phyloP scores from a whole-genome alignment of 2,113 vertebrate genomes.

The Dascyllus trimaculatus region DNA sequence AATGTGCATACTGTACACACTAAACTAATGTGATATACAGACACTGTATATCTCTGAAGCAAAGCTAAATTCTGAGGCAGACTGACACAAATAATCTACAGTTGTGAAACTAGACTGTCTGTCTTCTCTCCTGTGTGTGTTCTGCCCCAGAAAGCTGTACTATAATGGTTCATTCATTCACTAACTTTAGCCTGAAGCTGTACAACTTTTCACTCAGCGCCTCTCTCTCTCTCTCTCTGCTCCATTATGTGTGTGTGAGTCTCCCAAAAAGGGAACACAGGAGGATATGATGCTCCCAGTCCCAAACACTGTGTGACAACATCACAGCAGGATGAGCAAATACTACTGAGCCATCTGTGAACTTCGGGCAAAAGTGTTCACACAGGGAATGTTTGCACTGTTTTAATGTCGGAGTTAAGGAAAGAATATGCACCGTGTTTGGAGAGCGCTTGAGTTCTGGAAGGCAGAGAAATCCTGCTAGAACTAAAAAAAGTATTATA shows the following conservation, averaged over 20 bases:
- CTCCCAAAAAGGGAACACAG: conserved; percentile 27
- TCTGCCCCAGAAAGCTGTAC: conserved; percentile 62
- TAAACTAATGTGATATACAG: background rate
- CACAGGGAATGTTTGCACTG: conserved; percentile 35
- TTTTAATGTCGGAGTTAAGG: conserved; percentile 28
- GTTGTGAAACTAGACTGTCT: conserved; percentile 3
- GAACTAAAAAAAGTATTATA: background rate
- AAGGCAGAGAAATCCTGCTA: background rate
- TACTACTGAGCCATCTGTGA: conserved; percentile 65
- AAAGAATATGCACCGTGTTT: conserved; percentile 21
- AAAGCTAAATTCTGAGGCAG: background rate
- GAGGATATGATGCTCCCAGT: conserved; percentile 50
- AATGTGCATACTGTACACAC: background rate
- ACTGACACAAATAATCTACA: background rate
- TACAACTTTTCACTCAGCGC: conserved; percentile 53
- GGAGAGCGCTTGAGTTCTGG: background rate
- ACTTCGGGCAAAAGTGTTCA: conserved; percentile 50
- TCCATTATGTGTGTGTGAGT: background rate
- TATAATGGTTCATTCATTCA: conserved; percentile 68
- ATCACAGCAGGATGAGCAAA: conserved; percentile 66
- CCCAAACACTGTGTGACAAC: conserved; percentile 54
- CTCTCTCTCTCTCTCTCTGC: background rate
- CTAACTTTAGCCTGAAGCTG: conserved; percentile 60
- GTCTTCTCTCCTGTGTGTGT: conserved; percentile 19
- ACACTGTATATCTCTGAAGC: background rate